phyloP scores from a whole-genome alignment of 2,888 invertebrate genomes.

The Sphaeridia pumilis region DNA sequence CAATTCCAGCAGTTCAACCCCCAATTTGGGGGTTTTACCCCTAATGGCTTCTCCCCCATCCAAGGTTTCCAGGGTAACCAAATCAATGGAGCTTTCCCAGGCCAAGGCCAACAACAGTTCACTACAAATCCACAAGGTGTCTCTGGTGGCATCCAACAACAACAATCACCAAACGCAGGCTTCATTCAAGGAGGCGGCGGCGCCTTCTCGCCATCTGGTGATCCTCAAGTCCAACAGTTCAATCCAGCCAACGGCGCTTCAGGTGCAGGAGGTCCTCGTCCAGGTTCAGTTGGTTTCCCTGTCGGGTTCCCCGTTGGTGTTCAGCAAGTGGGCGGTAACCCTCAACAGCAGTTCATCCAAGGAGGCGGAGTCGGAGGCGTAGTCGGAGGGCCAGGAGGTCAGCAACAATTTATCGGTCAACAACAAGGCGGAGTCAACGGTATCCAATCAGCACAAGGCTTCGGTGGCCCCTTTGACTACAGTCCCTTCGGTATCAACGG shows the following conservation, averaged over 20 bases:
- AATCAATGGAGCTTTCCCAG: too few species aligned
- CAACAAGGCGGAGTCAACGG: neutral
- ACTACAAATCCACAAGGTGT: neutral
- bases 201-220: constrained; percentile 2
- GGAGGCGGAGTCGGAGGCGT: constrained; percentile 1
- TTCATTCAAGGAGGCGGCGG: constrained; percentile 7
- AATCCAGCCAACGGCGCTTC: neutral
- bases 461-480: constrained; percentile 11
- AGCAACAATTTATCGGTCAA: constrained; percentile 1
- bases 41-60: neutral
- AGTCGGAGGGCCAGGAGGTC: constrained; percentile 2
- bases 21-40: neutral
- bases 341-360: constrained; percentile 14
- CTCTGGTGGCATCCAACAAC: neutral
- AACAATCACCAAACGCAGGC: neutral
- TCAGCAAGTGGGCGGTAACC: constrained; percentile 8
- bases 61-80: neutral
- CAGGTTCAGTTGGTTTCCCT: constrained; percentile 1
- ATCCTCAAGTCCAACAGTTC: neutral
- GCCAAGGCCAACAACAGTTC: neutral
- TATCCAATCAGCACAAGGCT: neutral
- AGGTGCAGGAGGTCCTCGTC: constrained; percentile 1
- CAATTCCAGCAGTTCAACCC: neutral
- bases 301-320: neutral
- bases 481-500: constrained; percentile 1